A percentile compares a stretch with the other conserved stretches of the same genome.
These are phyloP conservation scores for Neomonachus schauinslandi DNA, from an alignment of 2,113 vertebrate species.

Conservation along the genomic window DNA sequence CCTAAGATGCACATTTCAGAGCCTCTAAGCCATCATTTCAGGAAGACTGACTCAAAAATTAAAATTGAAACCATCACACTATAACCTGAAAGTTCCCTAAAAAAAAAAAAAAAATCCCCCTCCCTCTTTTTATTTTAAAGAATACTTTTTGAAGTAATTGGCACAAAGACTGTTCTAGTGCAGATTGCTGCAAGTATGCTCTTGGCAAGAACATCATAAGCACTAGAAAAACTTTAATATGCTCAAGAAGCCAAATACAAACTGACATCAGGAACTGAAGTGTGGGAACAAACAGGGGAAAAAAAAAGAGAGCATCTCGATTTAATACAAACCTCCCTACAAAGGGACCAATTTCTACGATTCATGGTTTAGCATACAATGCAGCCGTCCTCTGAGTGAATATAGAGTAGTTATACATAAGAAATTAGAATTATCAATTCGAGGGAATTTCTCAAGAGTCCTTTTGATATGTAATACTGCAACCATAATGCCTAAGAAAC, in stretches of 20 bases:
- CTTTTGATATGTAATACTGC: constrained; percentile 90
- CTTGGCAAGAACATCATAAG: constrained; percentile 94
- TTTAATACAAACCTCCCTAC: constrained; percentile 91
- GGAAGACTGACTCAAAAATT: constrained; percentile 82
- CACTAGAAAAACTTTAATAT: constrained; percentile 92
- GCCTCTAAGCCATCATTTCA: constrained; percentile 73
- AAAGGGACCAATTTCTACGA: constrained; percentile 91
- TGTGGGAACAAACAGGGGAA: constrained; percentile 85
- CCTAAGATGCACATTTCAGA: constrained; percentile 73
- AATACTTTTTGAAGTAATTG: constrained; percentile 91
- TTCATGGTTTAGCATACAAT: constrained; percentile 91
- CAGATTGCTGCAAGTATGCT: constrained; percentile 92
- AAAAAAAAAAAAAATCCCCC: neutral
- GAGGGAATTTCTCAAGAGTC: constrained; percentile 87
- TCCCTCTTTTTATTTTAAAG: constrained; percentile 83
- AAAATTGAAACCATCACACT: constrained; percentile 86
- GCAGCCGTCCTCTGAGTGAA: constrained; percentile 88
- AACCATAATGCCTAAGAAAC: constrained; percentile 89
- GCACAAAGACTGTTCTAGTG: constrained; percentile 87
- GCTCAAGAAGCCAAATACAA: constrained; percentile 92
- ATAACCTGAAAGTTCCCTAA: constrained; percentile 84
- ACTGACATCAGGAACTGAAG: constrained; percentile 90
- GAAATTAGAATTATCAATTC: constrained; percentile 92
- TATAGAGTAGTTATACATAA: constrained; percentile 92
- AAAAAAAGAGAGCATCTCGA: constrained; percentile 88